phyloP scores from a whole-genome alignment of 2,113 vertebrate genomes.

The Cryptoleucopteryx plumbea region DNA sequence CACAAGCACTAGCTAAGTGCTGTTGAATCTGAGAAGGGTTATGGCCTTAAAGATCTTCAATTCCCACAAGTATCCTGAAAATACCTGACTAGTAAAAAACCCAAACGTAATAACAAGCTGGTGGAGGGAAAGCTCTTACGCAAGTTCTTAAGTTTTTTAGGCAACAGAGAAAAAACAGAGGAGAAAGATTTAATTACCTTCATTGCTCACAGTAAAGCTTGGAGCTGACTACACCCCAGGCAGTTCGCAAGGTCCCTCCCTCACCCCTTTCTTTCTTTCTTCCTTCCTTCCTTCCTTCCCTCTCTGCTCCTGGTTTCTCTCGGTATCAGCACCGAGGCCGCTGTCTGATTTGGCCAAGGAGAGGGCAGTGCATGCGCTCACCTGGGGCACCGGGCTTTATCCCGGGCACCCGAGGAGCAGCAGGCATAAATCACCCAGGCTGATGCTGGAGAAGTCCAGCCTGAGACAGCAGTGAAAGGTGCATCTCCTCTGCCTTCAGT shows the following conservation, averaged over 20 bases:
- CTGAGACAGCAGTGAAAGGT: neutral
- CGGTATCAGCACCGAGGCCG: neutral
- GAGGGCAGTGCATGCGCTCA: accelerated
- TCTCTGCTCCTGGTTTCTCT: neutral
- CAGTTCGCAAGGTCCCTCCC: neutral
- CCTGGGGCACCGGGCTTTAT: accelerated
- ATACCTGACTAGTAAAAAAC: neutral
- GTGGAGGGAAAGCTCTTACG: neutral
- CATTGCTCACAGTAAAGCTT: neutral
- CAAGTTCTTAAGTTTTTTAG: neutral
- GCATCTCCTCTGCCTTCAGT: neutral
- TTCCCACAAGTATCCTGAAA: neutral
- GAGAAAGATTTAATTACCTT: neutral
- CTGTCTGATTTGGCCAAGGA: neutral
- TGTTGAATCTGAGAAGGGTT: neutral
- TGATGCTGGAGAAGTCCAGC: neutral
- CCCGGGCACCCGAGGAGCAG: neutral
- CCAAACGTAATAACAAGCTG: accelerated
- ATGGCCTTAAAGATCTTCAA: neutral
- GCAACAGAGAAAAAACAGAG: neutral
- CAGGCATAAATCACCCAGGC: neutral
- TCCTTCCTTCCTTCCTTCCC: neutral
- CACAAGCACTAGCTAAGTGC: neutral
- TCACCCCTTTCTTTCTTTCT: neutral
- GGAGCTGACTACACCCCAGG: neutral